Conservation (phyloP, 2,888 invertebrate species). For the Chironomus tentans region DNA sequence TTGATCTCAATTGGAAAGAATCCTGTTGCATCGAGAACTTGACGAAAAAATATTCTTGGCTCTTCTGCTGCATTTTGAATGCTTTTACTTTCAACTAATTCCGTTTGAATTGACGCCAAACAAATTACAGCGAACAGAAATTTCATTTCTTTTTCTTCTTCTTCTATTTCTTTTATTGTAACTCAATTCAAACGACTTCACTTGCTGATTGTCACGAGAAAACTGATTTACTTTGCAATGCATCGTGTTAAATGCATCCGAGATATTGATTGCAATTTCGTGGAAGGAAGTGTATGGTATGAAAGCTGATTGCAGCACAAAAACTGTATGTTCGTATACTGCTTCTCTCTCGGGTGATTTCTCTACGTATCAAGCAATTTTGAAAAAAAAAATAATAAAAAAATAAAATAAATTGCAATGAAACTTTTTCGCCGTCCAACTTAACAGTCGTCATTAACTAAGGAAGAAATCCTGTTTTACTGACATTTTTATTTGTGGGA, state of each 20-base stretch:
- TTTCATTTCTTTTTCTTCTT: not conserved
- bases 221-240: not conserved
- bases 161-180: too few relatives aligned
- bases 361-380: too few relatives aligned
- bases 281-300: not conserved
- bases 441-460: too few relatives aligned
- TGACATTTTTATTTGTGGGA: too few relatives aligned
- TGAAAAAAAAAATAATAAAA: too few relatives aligned
- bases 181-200: not conserved
- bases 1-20: slow-evolving; percentile 55
- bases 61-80: not conserved
- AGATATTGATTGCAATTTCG: not conserved
- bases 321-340: too few relatives aligned
- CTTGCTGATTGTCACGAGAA: not conserved
- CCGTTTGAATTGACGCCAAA: not conserved
- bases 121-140: not conserved
- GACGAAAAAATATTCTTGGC: slow-evolving; percentile 25
- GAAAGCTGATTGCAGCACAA: not conserved
- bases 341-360: too few relatives aligned
- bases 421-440: too few relatives aligned
- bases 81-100: not conserved
- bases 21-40: slow-evolving; percentile 20
- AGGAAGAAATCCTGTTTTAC: too few relatives aligned
- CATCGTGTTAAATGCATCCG: not conserved
- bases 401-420: too few relatives aligned